Conservation (phyloP, 2,113 vertebrate genomes). For the Tetrao urogallus region DNA sequence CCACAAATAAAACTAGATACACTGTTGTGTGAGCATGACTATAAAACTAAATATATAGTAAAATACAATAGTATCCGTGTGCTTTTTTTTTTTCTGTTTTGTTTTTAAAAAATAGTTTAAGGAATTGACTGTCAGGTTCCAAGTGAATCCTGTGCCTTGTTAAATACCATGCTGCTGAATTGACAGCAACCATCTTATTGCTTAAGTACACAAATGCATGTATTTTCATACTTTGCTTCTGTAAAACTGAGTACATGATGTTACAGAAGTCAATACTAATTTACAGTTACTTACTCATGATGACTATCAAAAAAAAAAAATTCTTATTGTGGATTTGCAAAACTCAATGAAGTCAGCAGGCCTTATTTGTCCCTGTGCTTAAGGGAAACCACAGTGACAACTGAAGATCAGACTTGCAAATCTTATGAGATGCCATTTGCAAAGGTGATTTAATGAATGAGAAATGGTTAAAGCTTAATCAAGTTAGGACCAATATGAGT, state of each 20-base stretch:
- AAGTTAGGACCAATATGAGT: background rate
- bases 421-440: background rate
- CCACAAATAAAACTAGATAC: background rate
- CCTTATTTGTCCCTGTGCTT: background rate
- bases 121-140: background rate
- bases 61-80: background rate
- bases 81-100: accelerated
- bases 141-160: background rate
- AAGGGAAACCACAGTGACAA: background rate
- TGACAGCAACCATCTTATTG: background rate
- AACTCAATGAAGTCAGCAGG: background rate
- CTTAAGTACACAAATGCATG: background rate
- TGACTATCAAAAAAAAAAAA: background rate
- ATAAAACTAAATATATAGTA: background rate
- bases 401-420: background rate
- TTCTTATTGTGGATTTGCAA: background rate
- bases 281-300: background rate
- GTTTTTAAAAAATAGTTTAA: background rate
- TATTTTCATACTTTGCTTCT: background rate
- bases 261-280: background rate
- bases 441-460: background rate
- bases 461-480: background rate
- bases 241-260: background rate
- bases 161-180: background rate
- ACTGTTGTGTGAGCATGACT: background rate